Base-by-base conservation (phyloP, 2,797 vertebrate genomes). In the Rhinophrynus dorsalis region DNA sequence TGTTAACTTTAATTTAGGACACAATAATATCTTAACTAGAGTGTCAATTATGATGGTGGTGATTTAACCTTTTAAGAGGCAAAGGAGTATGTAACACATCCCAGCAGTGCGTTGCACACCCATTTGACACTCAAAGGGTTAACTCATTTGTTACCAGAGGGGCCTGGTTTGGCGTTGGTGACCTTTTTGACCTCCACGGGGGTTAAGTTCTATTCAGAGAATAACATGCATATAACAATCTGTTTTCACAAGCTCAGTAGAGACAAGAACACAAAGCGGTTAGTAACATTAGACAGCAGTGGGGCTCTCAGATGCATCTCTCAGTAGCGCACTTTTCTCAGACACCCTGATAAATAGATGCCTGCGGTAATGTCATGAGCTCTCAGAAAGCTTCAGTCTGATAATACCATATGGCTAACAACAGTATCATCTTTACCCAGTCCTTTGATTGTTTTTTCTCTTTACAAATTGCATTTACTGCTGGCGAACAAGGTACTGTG, bases 381-480 rank as follows among this genome's bases (percentile, higher is more conserved):
- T 65, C 69, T 66, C 61, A 73, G 70, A 73, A 73, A 73, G 45
- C 70, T 66, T 60, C 62, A 64, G 67, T 73, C 70, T 73, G 70
- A 73, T 73, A 66, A 66, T 73, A 67, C 62, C 70, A 73, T 73
- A 73, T 73, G 70, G 70, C 55, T 55, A 66, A 60, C 70, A 67
- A 59, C 65, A 55, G 70, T 73, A 73, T 73, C 70, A 73, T 73
- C 62, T 73, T 73, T 52, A 52, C 70, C 47, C 62, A 52, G 29
- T 44, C 62, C 62, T 73, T 73, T 73, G 70, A 73, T 73, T 73
- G 62, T 73, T 73, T n/a, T n/a, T 73, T 67, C 55, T 48, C 62
- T 58, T 73, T 73, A 73, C 70, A 73, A 73, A 73, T 73, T 73
- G 70, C 62, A 73, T 73, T 73, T 66, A 66, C 27, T 73, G 70